Conservation (phyloP, 2,113 vertebrate genomes). For the Donacobius atricapilla region DNA sequence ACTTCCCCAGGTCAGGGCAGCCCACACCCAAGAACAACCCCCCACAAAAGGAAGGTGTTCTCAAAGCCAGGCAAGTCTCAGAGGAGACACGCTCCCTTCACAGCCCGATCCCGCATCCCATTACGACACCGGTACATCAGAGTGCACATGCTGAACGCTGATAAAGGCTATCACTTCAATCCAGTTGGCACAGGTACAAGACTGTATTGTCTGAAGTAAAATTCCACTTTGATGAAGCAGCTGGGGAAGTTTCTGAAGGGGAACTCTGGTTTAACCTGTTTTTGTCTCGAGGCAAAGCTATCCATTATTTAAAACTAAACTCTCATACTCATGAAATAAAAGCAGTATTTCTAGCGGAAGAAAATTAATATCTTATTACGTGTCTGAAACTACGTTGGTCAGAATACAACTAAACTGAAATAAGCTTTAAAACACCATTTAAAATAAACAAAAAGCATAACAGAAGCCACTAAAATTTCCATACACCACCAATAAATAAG, state of each 20-base stretch:
- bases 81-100: not conserved
- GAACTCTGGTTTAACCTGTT: not conserved
- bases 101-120: not conserved
- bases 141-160: not conserved
- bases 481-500: not conserved
- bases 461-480: not conserved
- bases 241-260: constrained; percentile 10
- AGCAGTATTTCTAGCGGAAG: not conserved
- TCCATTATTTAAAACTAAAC: constrained; percentile 12
- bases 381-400: not conserved
- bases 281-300: not conserved
- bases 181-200: not conserved
- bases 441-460: constrained; percentile 11
- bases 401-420: not conserved
- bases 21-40: not conserved
- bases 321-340: not conserved
- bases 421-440: not conserved
- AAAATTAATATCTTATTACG: not conserved
- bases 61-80: not conserved
- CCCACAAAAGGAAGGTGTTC: not conserved
- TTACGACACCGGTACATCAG: not conserved
- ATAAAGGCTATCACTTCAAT: constrained; percentile 31
- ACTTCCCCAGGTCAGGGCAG: rapidly evolving
- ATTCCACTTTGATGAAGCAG: constrained; percentile 11
- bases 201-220: not conserved